A percentile compares a stretch with the other conserved stretches of the same genome.
These are phyloP conservation scores for Trachurus trachurus DNA, from an alignment of 2,797 vertebrate species.

Conservation along the genomic window DNA sequence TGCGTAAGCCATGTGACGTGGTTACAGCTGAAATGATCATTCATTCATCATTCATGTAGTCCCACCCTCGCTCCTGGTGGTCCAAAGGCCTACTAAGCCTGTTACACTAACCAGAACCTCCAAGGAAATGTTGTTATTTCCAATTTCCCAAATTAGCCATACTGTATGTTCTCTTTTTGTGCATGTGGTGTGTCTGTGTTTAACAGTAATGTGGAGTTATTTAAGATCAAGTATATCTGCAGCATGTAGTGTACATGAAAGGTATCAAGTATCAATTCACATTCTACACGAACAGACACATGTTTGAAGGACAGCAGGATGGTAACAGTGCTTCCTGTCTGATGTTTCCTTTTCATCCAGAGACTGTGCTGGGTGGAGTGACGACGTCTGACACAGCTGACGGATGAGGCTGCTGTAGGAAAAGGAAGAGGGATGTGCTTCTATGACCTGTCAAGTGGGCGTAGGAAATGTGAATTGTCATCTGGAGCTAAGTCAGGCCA, in stretches of 20 bases:
- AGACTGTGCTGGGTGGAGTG: slow-evolving; percentile 35
- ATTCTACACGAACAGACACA: background rate
- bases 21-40: slow-evolving; percentile 25
- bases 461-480: slow-evolving; percentile 53
- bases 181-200: background rate
- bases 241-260: background rate
- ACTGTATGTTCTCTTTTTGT: background rate
- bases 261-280: background rate
- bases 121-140: slow-evolving; percentile 30
- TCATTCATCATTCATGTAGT: slow-evolving; percentile 15
- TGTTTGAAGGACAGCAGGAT: slow-evolving; percentile 31
- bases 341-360: slow-evolving; percentile 30
- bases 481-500: slow-evolving; percentile 10
- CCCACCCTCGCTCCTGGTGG: slow-evolving; percentile 20
- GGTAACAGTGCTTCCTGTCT: slow-evolving; percentile 48
- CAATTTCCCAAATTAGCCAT: slow-evolving; percentile 16
- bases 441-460: slow-evolving; percentile 54
- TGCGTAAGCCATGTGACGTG: slow-evolving; percentile 25
- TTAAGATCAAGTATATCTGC: background rate
- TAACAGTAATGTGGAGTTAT: background rate
- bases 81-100: slow-evolving; percentile 24
- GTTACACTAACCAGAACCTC: slow-evolving; percentile 4
- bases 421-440: slow-evolving; percentile 59
- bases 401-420: slow-evolving; percentile 53
- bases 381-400: slow-evolving; percentile 38